Evolutionary conservation across 1,140 invertebrate genomes (phyloP), one percentile per base, ranked within the genome.

Genomic region (Mamestra configurata): DNA sequence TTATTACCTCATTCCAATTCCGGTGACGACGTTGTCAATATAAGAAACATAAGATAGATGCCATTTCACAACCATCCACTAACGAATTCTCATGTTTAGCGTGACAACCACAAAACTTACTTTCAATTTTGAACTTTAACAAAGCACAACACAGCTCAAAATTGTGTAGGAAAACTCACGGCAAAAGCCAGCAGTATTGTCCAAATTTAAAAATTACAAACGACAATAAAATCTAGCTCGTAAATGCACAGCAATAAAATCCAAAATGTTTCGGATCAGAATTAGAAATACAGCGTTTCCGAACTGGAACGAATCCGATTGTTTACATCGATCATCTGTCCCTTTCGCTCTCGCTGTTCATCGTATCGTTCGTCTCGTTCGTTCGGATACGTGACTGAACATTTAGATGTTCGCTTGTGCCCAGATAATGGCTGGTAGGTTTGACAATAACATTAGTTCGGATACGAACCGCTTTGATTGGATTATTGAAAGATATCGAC

Each of bases 361-460:
- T 37, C 43, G 31, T 76, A 84, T 89, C 82, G 71, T 2, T 20
- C 51, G 40, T 90, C 88, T 79, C 87, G 31, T 73, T 84, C 72
- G 27, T 77, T 59, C 81, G 49, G 75, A 80, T 92, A 93, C 92
- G 92, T 94, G 92, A 91, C 92, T 88, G 90, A 88, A 90, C 91
- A 93, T 94, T 89, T 86, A 86, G 89, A 92, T 91, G 86, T 81
- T 87, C 87, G 88, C 89, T 93, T 84, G 79, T 81, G 87, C 82
- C 75, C 84, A 85, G 85, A 90, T 93, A 93, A 94, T 93, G 86
- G 90, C 86, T 89, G 84, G 86, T 89, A 88, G 89, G 90, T 92
- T 94, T 91, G 92, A 93, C 92, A 93, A 94, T 93, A 92, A 93
- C 91, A 92, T 93, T 92, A 93, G 90, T 92, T 90, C 85, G 86